These are phyloP conservation scores for Caenorhabditis wallacei DNA, from an alignment of 2,888 invertebrate species.

Conservation along the genomic window DNA sequence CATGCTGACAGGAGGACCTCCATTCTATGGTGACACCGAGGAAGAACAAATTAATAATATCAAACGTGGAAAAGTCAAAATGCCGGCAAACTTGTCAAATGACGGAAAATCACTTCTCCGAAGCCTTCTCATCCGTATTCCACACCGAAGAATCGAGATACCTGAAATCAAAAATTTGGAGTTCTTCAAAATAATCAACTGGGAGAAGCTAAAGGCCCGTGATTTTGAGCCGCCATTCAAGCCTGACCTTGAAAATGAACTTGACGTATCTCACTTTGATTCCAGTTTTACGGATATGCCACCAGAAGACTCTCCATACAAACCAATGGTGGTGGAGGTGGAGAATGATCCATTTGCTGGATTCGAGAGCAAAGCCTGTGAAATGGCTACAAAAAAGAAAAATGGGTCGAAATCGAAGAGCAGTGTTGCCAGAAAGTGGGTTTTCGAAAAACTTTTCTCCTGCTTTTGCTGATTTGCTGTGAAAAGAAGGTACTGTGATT, in stretches of 20 bases:
- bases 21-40: conserved; percentile 16
- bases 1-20: conserved; percentile 24
- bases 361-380: conserved; percentile 1
- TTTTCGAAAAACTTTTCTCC: conserved; percentile 4
- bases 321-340: neutral
- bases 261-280: conserved; percentile 23
- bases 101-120: neutral
- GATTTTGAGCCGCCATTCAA: conserved; percentile 14
- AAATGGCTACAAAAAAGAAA: neutral
- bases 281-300: neutral
- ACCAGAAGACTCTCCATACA: neutral
- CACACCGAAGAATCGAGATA: conserved; percentile 1
- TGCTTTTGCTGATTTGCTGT: conserved; percentile 1
- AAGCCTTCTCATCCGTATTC: neutral
- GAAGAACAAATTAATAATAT: conserved; percentile 1
- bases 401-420: neutral
- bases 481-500: conserved; percentile 1
- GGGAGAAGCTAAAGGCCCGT: conserved; percentile 2
- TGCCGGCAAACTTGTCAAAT: neutral
- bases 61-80: neutral
- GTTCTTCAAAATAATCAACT: conserved; percentile 18
- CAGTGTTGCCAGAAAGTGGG: conserved; percentile 1
- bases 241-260: neutral
- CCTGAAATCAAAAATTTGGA: conserved; percentile 1
- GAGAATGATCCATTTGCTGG: neutral